Percentiles rank a stretch among this genome's conserved stretches.
Evolutionary conservation across 2,888 invertebrate genomes (phyloP).

Genomic region (Eristalis intricaria): DNA sequence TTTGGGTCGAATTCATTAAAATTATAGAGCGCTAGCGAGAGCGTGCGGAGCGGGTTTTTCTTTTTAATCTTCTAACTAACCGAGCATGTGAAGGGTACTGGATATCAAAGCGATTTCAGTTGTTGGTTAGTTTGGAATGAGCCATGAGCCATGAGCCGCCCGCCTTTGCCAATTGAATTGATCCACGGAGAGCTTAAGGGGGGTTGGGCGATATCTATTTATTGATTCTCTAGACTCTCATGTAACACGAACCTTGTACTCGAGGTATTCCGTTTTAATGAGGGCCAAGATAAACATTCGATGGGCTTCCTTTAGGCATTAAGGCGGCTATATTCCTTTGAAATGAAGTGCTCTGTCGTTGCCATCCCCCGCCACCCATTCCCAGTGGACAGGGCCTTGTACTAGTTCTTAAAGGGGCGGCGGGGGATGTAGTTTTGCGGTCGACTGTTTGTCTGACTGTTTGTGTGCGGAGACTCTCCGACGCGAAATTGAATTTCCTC

Average conservation of each 20-base stretch:
- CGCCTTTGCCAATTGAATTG: neutral
- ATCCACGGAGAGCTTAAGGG: neutral
- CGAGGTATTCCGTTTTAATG: conserved; percentile 1
- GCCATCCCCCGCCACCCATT: neutral
- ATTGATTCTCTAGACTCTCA: neutral
- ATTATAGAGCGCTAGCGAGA: conserved; percentile 22
- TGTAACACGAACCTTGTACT: neutral
- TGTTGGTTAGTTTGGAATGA: neutral
- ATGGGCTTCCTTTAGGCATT: neutral
- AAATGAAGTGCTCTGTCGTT: neutral
- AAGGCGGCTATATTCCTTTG: neutral
- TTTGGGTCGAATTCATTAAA: conserved; percentile 63
- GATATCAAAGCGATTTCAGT: conserved; percentile 44
- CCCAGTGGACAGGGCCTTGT: neutral
- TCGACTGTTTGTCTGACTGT: neutral
- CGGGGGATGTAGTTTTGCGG: neutral
- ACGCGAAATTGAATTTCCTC: neutral
- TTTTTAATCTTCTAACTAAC: conserved; percentile 42
- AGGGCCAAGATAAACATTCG: conserved; percentile 5
- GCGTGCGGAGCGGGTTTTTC: neutral
- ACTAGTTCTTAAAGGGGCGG: no score
- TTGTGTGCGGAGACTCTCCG: neutral
- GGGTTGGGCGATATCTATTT: neutral
- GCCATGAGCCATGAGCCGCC: conserved; percentile 10
- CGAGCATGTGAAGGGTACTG: conserved; percentile 42